A percentile compares a stretch with the other conserved stretches of the same genome.
Conservation (phyloP, 1,140 invertebrate species). For the Drosophila lini region DNA sequence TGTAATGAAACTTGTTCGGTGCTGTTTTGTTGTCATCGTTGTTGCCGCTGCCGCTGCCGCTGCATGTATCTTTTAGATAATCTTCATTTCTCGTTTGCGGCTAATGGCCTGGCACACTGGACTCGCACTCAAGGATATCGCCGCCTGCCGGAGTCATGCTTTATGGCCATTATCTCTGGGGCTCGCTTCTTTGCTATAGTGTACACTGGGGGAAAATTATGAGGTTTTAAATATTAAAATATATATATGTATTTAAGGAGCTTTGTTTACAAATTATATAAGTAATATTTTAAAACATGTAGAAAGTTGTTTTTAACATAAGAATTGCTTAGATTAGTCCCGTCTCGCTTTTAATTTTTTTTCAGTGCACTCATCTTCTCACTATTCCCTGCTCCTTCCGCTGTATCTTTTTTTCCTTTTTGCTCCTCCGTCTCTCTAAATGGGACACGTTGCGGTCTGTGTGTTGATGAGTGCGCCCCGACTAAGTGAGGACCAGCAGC, state of each 20-base stretch:
- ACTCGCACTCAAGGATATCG: conserved; percentile 80
- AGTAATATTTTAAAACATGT: too few species aligned
- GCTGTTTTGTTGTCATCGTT: conserved; percentile 42
- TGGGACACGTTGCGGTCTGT: conserved; percentile 81
- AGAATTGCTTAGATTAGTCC: too few species aligned
- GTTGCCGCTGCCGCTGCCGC: conserved; percentile 37
- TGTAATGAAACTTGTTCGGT: conserved; percentile 74
- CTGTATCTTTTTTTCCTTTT: conserved; percentile 52
- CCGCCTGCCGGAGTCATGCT: conserved; percentile 61
- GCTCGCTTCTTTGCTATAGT: conserved; percentile 21
- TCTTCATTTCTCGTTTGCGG: conserved; percentile 83
- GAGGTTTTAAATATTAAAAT: not conserved
- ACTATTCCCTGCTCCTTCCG: conserved; percentile 32
- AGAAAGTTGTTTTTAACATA: not conserved
- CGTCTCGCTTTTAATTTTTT: not conserved
- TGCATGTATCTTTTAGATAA: conserved; percentile 82
- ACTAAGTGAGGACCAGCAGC: conserved; percentile 69
- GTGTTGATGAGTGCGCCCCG: conserved; percentile 72
- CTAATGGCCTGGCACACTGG: conserved; percentile 79
- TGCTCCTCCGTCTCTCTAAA: conserved; percentile 61
- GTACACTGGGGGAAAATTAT: conserved; percentile 5
- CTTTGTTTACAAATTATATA: not conserved
- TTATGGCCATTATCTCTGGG: conserved; percentile 51
- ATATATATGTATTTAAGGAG: not conserved
- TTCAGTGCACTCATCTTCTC: conserved; percentile 26